These are phyloP conservation scores for Paramacrobiotus metropolitanus DNA, from an alignment of 1,140 invertebrate species.

Conservation along the genomic window DNA sequence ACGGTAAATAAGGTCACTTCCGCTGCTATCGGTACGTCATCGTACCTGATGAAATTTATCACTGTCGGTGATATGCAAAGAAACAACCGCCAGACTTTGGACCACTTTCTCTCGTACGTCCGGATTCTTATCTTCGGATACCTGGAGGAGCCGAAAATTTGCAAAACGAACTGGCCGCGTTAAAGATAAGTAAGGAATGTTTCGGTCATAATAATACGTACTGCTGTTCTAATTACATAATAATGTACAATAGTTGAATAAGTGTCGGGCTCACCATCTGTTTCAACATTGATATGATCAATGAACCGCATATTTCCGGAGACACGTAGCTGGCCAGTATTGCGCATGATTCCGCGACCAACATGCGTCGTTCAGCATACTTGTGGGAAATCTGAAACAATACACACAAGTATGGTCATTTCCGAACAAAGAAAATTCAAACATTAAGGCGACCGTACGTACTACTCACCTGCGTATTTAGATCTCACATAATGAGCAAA, in stretches of 20 bases:
- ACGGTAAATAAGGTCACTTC: background rate
- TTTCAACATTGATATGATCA: constrained; percentile 45
- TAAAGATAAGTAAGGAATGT: too few relatives aligned
- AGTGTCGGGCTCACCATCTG: constrained; percentile 47
- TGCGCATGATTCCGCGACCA: constrained; percentile 46
- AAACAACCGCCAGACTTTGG: constrained; percentile 35
- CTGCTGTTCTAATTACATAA: too few relatives aligned
- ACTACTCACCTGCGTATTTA: too few relatives aligned
- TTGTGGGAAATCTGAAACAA: constrained; percentile 35
- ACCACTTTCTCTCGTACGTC: constrained; percentile 35
- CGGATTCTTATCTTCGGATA: constrained; percentile 43
- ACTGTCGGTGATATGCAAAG: constrained; percentile 36
- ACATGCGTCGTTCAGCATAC: constrained; percentile 38
- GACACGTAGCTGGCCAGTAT: constrained; percentile 43
- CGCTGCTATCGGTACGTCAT: background rate
- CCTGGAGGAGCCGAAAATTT: too few relatives aligned
- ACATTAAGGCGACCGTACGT: too few relatives aligned
- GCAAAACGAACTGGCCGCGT: too few relatives aligned
- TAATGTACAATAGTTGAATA: too few relatives aligned
- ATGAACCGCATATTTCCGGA: constrained; percentile 38
- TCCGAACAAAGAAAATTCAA: too few relatives aligned
- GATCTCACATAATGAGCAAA: too few relatives aligned
- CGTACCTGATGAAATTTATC: constrained; percentile 41
- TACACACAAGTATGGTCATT: background rate
- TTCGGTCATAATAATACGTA: too few relatives aligned